Evolutionary conservation across 1,140 invertebrate genomes (phyloP), one percentile per base, ranked within the genome.

Genomic region (Episyrphus balteatus): DNA sequence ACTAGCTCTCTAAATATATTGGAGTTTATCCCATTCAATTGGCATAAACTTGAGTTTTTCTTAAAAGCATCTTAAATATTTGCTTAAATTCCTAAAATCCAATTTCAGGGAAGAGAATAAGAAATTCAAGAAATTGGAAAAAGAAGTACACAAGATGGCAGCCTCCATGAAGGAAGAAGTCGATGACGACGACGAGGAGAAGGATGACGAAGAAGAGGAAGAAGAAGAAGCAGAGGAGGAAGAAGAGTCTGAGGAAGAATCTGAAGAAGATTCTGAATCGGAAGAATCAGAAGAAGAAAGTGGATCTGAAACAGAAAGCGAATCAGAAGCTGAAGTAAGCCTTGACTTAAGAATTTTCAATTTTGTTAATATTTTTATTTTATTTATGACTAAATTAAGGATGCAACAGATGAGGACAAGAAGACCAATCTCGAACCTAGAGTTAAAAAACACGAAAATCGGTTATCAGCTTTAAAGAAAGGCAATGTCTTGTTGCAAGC

Each of bases 101-200:
- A 11, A 37, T 65, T 58, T 14, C 50, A 77, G 75, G 55, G 80
- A 82, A 38, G 84, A 84, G 54, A 83, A 82, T 54, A 82, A 81
- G 54, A 84, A 83, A 62, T 86, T 79, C 57, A 84, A 82, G 57
- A 75, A 77, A 41, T 62, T 92, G 31, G 85, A 90, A 62, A 87
- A 86, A 54, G 87, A 92, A 71, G 85, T 90, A 5, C 84, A 89
- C 55, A 89, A 89, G 71, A 89, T 92, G 86, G 86, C 86, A 0
- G 81, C 80, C 14, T 72, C 88, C 47, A 84, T 90, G 80, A 85
- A 82, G 49, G 83, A 86, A 53, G 76, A 76, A 3, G 82, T 83
- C n/a, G 82, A 85, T 5, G 79, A 78, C n/a, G 74, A 82, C 13
- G 79, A 80, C 32, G 78, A 79, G 37, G 77, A 82, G 38, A 80